These are phyloP conservation scores for Chlorocebus sabaeus DNA, from an alignment of 2,113 vertebrate species.

Conservation along the genomic window DNA sequence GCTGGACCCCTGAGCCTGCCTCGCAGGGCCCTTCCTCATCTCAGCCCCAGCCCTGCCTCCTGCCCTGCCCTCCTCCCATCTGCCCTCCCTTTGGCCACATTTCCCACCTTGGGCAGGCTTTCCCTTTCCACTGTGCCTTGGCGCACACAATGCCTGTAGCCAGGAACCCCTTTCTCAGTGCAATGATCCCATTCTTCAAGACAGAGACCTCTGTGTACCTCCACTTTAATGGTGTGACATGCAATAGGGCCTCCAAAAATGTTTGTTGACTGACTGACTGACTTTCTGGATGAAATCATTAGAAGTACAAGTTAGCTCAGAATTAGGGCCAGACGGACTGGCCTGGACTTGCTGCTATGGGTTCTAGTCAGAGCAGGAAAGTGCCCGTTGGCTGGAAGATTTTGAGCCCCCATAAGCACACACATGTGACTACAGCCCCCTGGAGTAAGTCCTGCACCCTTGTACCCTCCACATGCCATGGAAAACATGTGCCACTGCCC, in stretches of 20 bases:
- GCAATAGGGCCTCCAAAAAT: background rate
- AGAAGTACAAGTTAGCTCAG: background rate
- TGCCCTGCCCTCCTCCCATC: background rate
- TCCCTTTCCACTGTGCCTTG: background rate
- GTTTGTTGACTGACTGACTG: background rate
- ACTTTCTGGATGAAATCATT: background rate
- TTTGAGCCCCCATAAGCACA: background rate
- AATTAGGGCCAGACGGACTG: background rate
- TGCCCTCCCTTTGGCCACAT: background rate
- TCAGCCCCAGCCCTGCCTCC: background rate
- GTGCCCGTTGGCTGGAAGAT: background rate
- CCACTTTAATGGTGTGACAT: background rate
- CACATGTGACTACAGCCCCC: rapidly evolving
- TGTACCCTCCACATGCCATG: background rate
- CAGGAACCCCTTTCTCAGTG: background rate
- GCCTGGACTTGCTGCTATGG: background rate
- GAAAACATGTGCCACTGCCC: background rate
- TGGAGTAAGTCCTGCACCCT: background rate
- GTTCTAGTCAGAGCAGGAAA: background rate
- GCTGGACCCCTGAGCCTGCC: background rate
- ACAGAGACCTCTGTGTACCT: background rate
- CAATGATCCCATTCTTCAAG: background rate
- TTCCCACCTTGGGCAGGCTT: background rate
- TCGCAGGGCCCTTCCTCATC: background rate
- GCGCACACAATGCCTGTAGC: background rate